Percentiles rank a stretch among this genome's conserved stretches.
These are phyloP conservation scores for Tetraodon nigroviridis DNA, from an alignment of 2,113 vertebrate species.

Conservation along the genomic window DNA sequence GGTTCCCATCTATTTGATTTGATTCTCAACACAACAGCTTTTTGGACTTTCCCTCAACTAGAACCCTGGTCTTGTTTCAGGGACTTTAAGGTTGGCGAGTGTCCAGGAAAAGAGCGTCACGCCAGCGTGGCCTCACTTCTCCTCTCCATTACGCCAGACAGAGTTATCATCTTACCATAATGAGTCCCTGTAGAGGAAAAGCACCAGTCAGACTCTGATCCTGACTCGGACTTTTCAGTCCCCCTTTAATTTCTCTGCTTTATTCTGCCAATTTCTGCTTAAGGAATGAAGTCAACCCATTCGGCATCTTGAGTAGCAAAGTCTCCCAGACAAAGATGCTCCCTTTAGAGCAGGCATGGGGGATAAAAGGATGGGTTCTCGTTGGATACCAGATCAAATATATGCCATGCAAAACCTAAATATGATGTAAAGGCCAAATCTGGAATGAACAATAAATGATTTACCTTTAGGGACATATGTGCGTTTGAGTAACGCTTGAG, in stretches of 20 bases:
- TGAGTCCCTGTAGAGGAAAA: conserved; percentile 57
- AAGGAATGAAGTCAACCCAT: conserved; percentile 16
- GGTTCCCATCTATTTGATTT: too few species aligned
- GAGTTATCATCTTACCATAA: conserved; percentile 62
- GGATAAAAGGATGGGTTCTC: conserved; percentile 15
- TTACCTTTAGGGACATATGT: conserved; percentile 8
- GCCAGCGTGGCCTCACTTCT: conserved; percentile 31
- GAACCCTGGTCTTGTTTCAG: conserved; percentile 47
- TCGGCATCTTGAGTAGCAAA: conserved; percentile 6
- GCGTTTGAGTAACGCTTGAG: neutral
- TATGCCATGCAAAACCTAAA: conserved; percentile 18
- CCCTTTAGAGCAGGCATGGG: neutral
- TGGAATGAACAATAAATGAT: conserved; percentile 24
- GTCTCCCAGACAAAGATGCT: conserved; percentile 19
- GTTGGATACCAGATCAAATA: conserved; percentile 1
- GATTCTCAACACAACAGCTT: conserved; percentile 26
- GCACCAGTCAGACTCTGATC: conserved; percentile 27
- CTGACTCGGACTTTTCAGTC: conserved; percentile 10
- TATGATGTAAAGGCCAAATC: conserved; percentile 12
- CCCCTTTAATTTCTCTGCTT: conserved; percentile 8
- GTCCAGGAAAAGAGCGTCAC: conserved; percentile 56
- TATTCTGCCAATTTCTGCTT: conserved; percentile 3
- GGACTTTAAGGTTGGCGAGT: conserved; percentile 27
- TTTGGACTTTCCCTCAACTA: conserved; percentile 28
- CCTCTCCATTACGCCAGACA: conserved; percentile 49